These are phyloP conservation scores for Cyprinodon variegatus DNA, from an alignment of 2,113 vertebrate genomes.

Conservation along the genomic window DNA sequence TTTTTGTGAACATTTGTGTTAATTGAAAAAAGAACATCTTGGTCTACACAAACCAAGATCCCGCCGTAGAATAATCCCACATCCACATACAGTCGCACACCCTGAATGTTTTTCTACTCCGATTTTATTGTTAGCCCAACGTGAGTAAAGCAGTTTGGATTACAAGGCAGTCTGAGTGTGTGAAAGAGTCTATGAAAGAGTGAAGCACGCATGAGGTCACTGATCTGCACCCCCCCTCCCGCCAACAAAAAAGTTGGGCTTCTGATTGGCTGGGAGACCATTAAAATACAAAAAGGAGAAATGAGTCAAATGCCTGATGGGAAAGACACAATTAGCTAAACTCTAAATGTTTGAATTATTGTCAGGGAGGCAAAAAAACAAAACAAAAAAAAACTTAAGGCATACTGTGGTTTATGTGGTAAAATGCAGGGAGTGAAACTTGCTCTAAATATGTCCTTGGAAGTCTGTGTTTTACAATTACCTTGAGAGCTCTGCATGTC, in stretches of 20 bases:
- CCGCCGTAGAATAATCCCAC: conserved; percentile 58
- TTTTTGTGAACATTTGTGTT: no score
- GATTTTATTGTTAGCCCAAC: conserved; percentile 48
- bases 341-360: conserved; percentile 42
- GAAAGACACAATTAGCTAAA: conserved; percentile 63
- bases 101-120: conserved; percentile 48
- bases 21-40: conserved; percentile 6
- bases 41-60: conserved; percentile 48
- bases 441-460: not conserved
- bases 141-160: conserved; percentile 42
- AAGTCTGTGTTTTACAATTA: conserved; percentile 46
- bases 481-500: conserved; percentile 95
- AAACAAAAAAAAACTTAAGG: conserved; percentile 19
- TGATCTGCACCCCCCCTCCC: conserved; percentile 18
- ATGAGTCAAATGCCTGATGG: conserved; percentile 66
- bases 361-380: conserved; percentile 21
- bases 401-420: conserved; percentile 35
- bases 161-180: conserved; percentile 52
- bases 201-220: conserved; percentile 56
- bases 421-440: conserved; percentile 5
- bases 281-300: conserved; percentile 58
- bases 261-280: conserved; percentile 62
- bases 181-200: conserved; percentile 65
- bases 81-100: conserved; percentile 61
- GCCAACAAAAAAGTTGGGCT: conserved; percentile 7